Base-by-base conservation (phyloP, 2,797 vertebrate species). In the Enteromius trimaculatus region DNA sequence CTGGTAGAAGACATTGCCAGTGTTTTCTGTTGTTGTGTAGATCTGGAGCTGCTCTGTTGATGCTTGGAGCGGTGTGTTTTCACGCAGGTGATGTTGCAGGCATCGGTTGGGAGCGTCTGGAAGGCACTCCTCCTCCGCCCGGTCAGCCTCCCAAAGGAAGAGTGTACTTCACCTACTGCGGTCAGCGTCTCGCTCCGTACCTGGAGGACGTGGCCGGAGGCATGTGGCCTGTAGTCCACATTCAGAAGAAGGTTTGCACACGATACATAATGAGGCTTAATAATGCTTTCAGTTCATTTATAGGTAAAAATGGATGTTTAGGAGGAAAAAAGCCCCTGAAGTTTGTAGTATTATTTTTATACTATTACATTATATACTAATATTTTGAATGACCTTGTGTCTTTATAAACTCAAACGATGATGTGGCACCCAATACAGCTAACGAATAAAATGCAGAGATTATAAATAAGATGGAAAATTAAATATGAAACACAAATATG, bases 191-290 rank as follows among this genome's bases (percentile, higher is more conserved):
- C 6, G 88, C 93, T 39, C 97, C 98, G 0, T 95, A 95, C 79
- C 93, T 99, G 1, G 98, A 99, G 86, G 98, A 99, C 42, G 98
- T 99, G 68, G 96, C 97, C 10, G 98, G 98, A 78, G 98, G 98
- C 79, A 99, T 99, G 98, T 99, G 98, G 98, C 98, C 98, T 0
- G 94, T 99, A 62, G 97, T 99, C 21, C 98, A 99, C 92, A 99
- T 99, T 90, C 98, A 99, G 90, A 99, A 99, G 91, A 99, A 99
- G 96, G 98, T 95, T 90, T 77, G 92, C 87, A 39, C 31, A 23
- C 23, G 3, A 60, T 26, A 5, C 9, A 42, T 17, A 14, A 31
- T 31, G 21, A 74, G 42, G 4, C 1, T 31, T 21, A 10, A 2
- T 34, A n/a, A 34, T 34, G 17, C 0, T 55, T 53, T 74, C 29